Base-by-base conservation (phyloP, 2,797 vertebrate species). In the Spinus pinus region DNA sequence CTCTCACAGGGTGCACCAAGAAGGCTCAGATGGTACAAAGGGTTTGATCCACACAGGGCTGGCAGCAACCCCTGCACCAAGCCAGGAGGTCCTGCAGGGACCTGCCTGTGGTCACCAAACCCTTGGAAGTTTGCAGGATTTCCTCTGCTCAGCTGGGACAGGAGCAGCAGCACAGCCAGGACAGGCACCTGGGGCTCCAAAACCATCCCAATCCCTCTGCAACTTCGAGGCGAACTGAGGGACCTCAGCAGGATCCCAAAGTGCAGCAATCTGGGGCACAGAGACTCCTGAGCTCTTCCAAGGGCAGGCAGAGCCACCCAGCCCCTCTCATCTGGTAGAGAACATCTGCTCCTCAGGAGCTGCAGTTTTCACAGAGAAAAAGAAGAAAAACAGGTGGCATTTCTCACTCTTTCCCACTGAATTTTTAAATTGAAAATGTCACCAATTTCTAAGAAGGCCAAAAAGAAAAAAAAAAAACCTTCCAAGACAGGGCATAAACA, bases 211-310 rank as follows among this genome's bases (percentile, higher is more conserved):
- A 17, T 31, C 23, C 27, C 27, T 70, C 51, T 42, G 16, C 60
- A 61, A 3, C 50, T n/a, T 39, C 9, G 7, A 71, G 30, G 22
- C 0, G 0, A 0, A 7, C 39, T 35, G 54, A 41, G 8, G 18
- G 49, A 46, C 15, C 27, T 27, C 42, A 77, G 50, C 39, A 69
- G 64, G 41, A 61, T 61, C 37, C 46, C 18, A 21, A 46, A 42
- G 0, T 1, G 49, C 25, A 25, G 35, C 5, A 1, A 8, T 35
- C 24, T n/a, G 44, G 12, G 24, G 3, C 22, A 24, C 21, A 39
- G 37, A 49, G 33, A 21, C 27, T 69, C 31, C 4, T 24, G 19
- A 47, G 39, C 20, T 58, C 14, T 51, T 42, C 21, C 67, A 35
- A 3, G 15, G 47, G 47, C 51, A 53, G 42, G 35, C 35, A 87